A percentile compares a stretch with the other conserved stretches of the same genome.
Conservation (phyloP, 2,113 vertebrate species). For the Eira barbara region DNA sequence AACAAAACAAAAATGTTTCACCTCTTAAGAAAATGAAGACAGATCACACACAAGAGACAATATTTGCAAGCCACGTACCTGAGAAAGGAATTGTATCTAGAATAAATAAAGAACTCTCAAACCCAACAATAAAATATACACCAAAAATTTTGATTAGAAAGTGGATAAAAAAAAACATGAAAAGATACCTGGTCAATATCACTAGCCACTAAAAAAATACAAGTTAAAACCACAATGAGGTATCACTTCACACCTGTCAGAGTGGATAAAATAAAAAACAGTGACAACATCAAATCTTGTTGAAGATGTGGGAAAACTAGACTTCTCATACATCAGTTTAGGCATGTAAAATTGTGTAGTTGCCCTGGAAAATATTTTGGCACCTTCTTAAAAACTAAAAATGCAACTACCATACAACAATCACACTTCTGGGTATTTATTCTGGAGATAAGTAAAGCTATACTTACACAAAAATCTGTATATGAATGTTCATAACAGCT, state of each 20-base stretch:
- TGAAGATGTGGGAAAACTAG: not conserved
- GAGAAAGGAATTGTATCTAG: not conserved
- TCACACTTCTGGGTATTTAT: not conserved
- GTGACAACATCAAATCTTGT: not conserved
- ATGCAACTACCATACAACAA: not conserved
- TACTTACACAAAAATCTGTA: not conserved
- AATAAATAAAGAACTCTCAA: constrained; percentile 26
- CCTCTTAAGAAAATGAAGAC: not conserved
- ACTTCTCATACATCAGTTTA: not conserved
- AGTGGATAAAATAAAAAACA: not conserved
- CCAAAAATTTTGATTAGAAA: not conserved
- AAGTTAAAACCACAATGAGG: not conserved
- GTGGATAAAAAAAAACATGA: not conserved
- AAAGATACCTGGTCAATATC: not conserved
- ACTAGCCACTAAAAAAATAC: not conserved
- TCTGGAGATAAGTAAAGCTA: not conserved
- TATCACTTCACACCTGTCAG: not conserved
- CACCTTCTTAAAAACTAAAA: not conserved
- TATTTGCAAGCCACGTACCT: not conserved
- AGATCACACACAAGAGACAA: not conserved
- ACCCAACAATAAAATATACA: not conserved
- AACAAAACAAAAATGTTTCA: not conserved
- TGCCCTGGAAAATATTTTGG: not conserved
- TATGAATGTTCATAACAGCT: not conserved
- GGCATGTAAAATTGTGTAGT: not conserved